Conservation (phyloP, 2,797 vertebrate genomes). For the Halcyon chelicuti region DNA sequence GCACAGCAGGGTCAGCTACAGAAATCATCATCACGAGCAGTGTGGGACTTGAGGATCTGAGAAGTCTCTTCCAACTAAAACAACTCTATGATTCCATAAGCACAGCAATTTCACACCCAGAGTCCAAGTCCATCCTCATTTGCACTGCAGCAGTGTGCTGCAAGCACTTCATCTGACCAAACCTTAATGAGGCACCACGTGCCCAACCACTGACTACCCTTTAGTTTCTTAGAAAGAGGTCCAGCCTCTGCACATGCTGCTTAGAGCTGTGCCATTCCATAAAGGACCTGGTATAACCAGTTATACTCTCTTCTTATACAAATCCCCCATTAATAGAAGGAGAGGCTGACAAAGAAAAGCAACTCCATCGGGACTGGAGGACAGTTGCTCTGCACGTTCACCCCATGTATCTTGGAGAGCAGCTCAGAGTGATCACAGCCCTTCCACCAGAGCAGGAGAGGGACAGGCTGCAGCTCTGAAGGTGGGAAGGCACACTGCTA, state of each 20-base stretch:
- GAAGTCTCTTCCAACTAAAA: not conserved
- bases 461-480: not conserved
- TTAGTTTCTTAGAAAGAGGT: not conserved
- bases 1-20: not conserved
- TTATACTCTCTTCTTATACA: not conserved
- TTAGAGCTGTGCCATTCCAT: not conserved
- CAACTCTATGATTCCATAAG: not conserved
- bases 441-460: not conserved
- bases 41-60: not conserved
- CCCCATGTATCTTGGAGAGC: not conserved
- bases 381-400: accelerated
- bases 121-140: not conserved
- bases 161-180: not conserved
- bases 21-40: not conserved
- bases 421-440: not conserved
- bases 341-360: not conserved
- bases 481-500: not conserved
- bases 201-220: not conserved
- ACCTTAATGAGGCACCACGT: accelerated
- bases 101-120: not conserved
- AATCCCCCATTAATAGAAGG: not conserved
- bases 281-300: accelerated
- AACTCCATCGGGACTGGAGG: not conserved
- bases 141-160: not conserved
- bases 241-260: not conserved